These are phyloP conservation scores for Zelleria hepariella DNA, from an alignment of 2,888 invertebrate species.

Conservation along the genomic window DNA sequence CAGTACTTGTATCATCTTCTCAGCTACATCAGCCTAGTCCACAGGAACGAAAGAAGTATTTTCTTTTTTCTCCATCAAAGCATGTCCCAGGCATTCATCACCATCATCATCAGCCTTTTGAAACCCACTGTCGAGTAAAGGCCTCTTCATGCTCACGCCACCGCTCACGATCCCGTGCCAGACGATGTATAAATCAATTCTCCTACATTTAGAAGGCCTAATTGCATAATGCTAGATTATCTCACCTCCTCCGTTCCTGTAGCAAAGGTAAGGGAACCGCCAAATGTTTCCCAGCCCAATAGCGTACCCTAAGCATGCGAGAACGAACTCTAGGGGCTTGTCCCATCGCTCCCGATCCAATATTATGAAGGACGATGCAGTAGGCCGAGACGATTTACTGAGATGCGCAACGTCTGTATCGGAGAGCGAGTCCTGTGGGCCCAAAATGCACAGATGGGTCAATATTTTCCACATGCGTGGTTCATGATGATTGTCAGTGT, in stretches of 20 bases:
- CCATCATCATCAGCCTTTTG: too few species aligned
- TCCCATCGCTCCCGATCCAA: constrained; percentile 31
- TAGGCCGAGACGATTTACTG: background rate
- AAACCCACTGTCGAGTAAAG: too few species aligned
- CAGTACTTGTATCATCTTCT: too few species aligned
- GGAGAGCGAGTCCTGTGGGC: background rate
- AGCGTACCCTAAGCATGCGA: constrained; percentile 76
- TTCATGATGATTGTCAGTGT: too few species aligned
- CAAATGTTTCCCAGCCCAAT: constrained; percentile 78
- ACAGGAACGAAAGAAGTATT: too few species aligned
- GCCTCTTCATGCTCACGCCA: too few species aligned
- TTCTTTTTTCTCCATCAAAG: too few species aligned
- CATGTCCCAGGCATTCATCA: too few species aligned
- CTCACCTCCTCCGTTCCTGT: constrained; percentile 77
- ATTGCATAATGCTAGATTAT: constrained; percentile 11
- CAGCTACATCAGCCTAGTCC: too few species aligned
- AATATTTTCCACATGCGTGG: too few species aligned
- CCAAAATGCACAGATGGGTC: too few species aligned
- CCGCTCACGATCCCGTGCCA: too few species aligned
- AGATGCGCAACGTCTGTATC: background rate
- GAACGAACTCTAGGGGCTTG: constrained; percentile 72
- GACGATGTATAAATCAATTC: background rate
- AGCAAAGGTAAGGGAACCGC: constrained; percentile 77
- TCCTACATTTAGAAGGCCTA: background rate
- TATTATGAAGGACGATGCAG: background rate